phyloP scores from a whole-genome alignment of 2,113 vertebrate species.

The Eretmochelys imbricata region DNA sequence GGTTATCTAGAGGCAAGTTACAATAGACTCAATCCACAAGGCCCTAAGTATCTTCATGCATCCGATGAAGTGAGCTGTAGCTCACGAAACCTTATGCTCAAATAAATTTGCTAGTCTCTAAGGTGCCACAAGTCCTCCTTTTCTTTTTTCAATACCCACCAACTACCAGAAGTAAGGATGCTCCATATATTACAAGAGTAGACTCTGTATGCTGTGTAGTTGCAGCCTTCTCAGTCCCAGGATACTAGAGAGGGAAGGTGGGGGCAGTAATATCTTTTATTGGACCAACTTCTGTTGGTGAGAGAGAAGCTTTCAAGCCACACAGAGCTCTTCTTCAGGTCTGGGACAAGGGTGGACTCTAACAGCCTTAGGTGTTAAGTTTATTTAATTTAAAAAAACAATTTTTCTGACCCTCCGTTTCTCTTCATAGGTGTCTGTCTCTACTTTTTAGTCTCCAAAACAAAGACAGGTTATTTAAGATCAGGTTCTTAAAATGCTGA shows the following conservation, averaged over 20 bases:
- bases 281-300: neutral
- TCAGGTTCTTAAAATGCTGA: neutral
- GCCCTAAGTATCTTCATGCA: neutral
- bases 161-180: neutral
- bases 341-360: neutral
- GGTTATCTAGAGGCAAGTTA: neutral
- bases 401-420: neutral
- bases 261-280: neutral
- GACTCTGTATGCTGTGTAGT: neutral
- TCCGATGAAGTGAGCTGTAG: too few relatives aligned
- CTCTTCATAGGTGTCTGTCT: neutral
- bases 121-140: too few relatives aligned
- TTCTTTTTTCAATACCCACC: neutral
- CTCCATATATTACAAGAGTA: neutral
- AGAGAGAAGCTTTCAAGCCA: neutral
- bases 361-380: neutral
- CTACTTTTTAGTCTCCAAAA: neutral
- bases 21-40: neutral
- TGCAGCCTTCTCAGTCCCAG: neutral
- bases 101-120: too few relatives aligned
- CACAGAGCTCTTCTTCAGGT: neutral
- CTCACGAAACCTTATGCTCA: too few relatives aligned
- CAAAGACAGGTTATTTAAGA: neutral
- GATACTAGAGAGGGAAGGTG: neutral
- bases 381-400: neutral